A percentile compares a stretch with the other conserved stretches of the same genome.
phyloP scores from a whole-genome alignment of 2,888 invertebrate species.

The Balanococcus diminutus region DNA sequence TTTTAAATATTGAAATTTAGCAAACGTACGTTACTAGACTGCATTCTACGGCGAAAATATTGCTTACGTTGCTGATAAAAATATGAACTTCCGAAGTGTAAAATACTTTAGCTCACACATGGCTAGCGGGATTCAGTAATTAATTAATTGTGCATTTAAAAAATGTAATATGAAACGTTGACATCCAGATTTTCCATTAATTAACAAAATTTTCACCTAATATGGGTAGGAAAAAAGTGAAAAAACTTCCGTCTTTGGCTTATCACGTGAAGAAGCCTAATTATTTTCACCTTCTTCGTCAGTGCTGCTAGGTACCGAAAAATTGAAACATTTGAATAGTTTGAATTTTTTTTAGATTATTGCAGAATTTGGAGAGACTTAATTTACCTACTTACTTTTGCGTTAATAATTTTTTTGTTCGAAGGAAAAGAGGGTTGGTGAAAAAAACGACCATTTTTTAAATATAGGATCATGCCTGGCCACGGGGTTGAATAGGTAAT shows the following conservation, averaged over 20 bases:
- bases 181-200: constrained; percentile 13
- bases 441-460: too few species aligned
- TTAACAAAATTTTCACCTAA: background rate
- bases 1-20: background rate
- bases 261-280: background rate
- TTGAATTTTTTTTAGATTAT: too few species aligned
- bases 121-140: background rate
- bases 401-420: too few species aligned
- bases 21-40: background rate
- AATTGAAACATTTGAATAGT: too few species aligned
- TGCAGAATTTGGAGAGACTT: too few species aligned
- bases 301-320: too few species aligned
- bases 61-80: constrained; percentile 13
- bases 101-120: constrained; percentile 21
- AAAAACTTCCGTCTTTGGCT: background rate
- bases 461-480: too few species aligned
- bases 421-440: too few species aligned
- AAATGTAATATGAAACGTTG: background rate
- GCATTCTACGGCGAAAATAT: constrained; percentile 6
- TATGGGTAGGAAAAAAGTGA: background rate
- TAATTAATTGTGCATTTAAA: background rate
- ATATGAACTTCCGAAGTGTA: constrained; percentile 17
- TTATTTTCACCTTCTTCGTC: too few species aligned
- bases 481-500: too few species aligned
- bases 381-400: too few species aligned